Base-by-base conservation (phyloP, 2,113 vertebrate species). In the Eulemur rufifrons region DNA sequence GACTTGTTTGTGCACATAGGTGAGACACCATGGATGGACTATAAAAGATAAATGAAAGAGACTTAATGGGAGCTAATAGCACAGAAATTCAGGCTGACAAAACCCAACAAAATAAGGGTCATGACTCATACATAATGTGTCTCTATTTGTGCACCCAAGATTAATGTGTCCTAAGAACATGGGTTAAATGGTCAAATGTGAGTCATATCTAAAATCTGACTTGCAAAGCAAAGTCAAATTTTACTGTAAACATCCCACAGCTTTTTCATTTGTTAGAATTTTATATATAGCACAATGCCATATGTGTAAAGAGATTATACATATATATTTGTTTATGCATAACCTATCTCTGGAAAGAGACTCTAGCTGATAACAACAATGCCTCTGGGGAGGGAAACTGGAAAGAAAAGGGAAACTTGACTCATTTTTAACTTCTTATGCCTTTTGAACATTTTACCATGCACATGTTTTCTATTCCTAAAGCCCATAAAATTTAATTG, bases 391-490 rank as follows among this genome's bases (percentile, higher is more conserved):
- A 54, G 23, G 2, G 20, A 95, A 91, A 39, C 56, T 42, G 20
- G 6, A 21, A 95, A 10, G 45, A 7, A 25, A 95, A 66, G 9
- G 25, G 34, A 39, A 95, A 73, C 34, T 39, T 29, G 3, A 59
- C 50, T 71, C 66, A 82, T 86, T 90, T 61, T 81, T 87, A 88
- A n/a, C 64, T 63, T 93, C 80, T 68, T 66, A 93, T 10, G 17
- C 8, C 25, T 91, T 96, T 91, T 76, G 14, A 73, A 21, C 12
- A 63, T 52, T 71, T 50, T 85, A 52, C 5, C 23, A 71, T 61
- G 39, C 10, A 80, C 32, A 29, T 47, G 84, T 66, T 85, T 81
- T 20, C 39, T 85, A 91, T 52, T 86, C 25, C 39, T 18, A 73
- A 63, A 92, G 47, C 0, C 8, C 6, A 83, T 45, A 21, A 71